Percentiles rank a stretch among this genome's conserved stretches.
phyloP scores from a whole-genome alignment of 2,888 invertebrate genomes.

The Platypus cylindrus region DNA sequence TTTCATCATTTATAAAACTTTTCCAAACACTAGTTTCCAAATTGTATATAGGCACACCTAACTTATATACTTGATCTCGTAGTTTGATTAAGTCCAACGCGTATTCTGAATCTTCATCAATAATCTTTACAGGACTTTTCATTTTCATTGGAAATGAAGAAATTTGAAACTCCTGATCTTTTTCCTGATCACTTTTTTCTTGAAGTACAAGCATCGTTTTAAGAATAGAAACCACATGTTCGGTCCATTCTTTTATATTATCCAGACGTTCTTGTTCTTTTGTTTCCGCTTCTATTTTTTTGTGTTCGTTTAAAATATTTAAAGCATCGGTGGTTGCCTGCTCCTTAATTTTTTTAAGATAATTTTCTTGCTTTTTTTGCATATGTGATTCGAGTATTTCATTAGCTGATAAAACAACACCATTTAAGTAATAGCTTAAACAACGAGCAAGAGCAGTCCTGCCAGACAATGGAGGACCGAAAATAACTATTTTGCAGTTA shows the following conservation, averaged over 20 bases:
- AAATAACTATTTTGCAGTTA: conserved; percentile 44
- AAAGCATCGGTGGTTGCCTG: conserved; percentile 23
- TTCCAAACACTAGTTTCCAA: conserved; percentile 9
- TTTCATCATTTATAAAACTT: conserved; percentile 15
- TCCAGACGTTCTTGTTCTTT: conserved; percentile 18
- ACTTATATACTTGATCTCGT: conserved; percentile 14
- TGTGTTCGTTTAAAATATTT: conserved; percentile 20
- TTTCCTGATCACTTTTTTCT: conserved; percentile 15
- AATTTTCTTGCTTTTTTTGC: conserved; percentile 20
- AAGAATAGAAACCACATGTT: conserved; percentile 9
- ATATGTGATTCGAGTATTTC: conserved; percentile 22
- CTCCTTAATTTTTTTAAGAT: conserved; percentile 33
- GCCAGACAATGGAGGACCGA: conserved; percentile 47
- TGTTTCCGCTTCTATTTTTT: conserved; percentile 19
- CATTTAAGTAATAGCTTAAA: conserved; percentile 41
- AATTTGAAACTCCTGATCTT: conserved; percentile 18
- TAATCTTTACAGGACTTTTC: conserved; percentile 11
- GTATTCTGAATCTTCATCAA: conserved; percentile 17
- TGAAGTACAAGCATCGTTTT: conserved; percentile 12
- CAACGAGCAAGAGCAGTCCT: conserved; percentile 45
- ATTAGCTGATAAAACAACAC: conserved; percentile 35
- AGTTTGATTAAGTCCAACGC: conserved; percentile 13
- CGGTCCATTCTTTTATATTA: conserved; percentile 35
- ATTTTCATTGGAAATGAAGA: conserved; percentile 26
- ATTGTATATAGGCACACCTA: conserved; percentile 13